Base-by-base conservation (phyloP, 2,888 invertebrate species). In the Cephus spinipes region DNA sequence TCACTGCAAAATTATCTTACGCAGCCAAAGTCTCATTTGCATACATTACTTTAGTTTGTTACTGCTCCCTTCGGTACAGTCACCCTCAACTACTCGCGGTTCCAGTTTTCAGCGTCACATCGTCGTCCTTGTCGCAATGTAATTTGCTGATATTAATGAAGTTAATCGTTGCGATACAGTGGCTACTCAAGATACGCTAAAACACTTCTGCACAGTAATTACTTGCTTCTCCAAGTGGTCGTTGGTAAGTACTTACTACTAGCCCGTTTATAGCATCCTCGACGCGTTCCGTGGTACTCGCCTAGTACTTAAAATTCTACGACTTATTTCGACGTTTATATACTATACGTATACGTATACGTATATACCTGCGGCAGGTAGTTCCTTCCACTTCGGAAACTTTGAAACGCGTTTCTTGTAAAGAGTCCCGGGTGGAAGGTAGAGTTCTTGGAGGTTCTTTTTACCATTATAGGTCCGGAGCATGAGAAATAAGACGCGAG, bases 241-340 rank as follows among this genome's bases (percentile, higher is more conserved):
- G 55, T 55, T 55, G 55, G 55, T 55, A 55, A 55, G 55, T 55
- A 55, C 55, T 55, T 55, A 55, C 55, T 55, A 55, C 55, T 55
- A 9, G 55, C 23, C 55, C 23, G 78, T 81, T 79, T 77, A 79
- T 73, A 77, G 74, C 78, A 73, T 77, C 74, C 77, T 79, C 77
- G 68, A 76, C 40, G 76, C 76, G 79, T 80, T 76, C 69, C 81
- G 75, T 76, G 81, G 79, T 80, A 78, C 76, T 78, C 74, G 77
- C 76, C 79, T 80, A 77, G 75, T 74, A 36, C 68, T 77, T 68
- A 76, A 75, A 73, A 79, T 80, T 73, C 76, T 77, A 75, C 75
- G 80, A 55, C 55, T 55, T 55, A 55, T 55, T 55, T 55, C 55
- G 55, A 55, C 55, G 55, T 55, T 55, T 55, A 55, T 55, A 23